Conservation (phyloP, 2,113 vertebrate genomes). For the Apus apus region DNA sequence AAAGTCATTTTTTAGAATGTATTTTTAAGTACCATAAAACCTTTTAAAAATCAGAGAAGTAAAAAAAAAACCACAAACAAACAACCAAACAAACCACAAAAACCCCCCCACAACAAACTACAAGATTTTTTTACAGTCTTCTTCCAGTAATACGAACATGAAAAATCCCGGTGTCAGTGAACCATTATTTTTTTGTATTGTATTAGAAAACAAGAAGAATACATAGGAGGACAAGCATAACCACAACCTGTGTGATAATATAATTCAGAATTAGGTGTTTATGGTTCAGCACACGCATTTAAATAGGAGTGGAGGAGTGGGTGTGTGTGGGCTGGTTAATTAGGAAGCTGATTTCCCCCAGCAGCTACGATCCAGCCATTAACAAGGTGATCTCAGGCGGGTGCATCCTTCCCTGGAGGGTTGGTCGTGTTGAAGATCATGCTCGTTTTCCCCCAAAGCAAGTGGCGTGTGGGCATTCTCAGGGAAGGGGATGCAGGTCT, state of each 20-base stretch:
- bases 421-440: not conserved
- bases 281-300: not conserved
- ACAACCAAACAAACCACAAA: too few relatives aligned
- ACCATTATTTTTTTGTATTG: not conserved
- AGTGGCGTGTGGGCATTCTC: accelerated
- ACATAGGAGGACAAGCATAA: not conserved
- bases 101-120: not conserved
- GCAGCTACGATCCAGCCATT: not conserved
- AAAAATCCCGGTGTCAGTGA: not conserved
- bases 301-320: not conserved
- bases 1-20: not conserved
- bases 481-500: accelerated
- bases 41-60: not conserved
- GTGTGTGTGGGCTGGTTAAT: not conserved
- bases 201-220: not conserved
- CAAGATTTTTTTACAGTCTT: not conserved
- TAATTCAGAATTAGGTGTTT: not conserved
- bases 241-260: not conserved
- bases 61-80: too few relatives aligned
- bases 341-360: not conserved
- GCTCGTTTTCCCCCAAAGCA: not conserved
- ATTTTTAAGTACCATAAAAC: not conserved
- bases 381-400: not conserved
- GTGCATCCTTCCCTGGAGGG: not conserved
- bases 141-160: not conserved